phyloP scores from a whole-genome alignment of 2,113 vertebrate genomes.

The Garra rufa region DNA sequence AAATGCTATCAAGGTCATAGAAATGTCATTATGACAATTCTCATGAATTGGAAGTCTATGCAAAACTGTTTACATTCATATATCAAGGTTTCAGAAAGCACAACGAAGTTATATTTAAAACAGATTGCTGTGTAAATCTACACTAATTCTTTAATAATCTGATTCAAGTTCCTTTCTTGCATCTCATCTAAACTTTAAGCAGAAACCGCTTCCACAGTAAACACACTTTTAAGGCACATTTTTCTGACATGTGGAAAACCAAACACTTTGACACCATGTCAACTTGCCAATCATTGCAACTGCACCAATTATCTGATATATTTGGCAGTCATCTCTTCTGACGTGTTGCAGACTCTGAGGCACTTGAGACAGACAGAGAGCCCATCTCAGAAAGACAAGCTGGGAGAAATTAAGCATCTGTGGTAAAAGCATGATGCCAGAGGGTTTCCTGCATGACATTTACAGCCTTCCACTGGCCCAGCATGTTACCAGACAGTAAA shows the following conservation, averaged over 20 bases:
- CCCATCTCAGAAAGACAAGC: conserved; percentile 1
- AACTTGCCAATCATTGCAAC: not conserved
- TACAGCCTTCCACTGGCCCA: conserved; percentile 53
- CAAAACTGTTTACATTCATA: not conserved
- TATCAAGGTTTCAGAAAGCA: not conserved
- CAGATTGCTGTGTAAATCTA: not conserved
- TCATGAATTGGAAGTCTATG: not conserved
- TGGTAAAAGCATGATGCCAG: conserved; percentile 34
- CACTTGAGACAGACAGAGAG: not conserved
- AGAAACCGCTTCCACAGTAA: not conserved
- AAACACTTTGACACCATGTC: not conserved
- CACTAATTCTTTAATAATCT: not conserved
- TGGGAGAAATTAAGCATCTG: conserved; percentile 28
- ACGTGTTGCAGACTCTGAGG: not conserved
- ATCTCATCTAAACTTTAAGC: not conserved
- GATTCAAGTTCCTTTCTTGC: not conserved
- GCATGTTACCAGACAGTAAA: conserved; percentile 60
- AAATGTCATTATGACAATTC: not conserved
- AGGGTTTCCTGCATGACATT: conserved; percentile 48
- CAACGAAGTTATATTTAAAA: not conserved
- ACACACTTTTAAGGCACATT: not conserved
- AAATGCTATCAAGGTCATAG: not conserved
- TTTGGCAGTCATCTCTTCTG: not conserved
- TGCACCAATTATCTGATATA: not conserved
- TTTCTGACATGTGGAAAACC: not conserved